Percentiles rank a stretch among this genome's conserved stretches.
phyloP scores from a whole-genome alignment of 2,797 vertebrate species.

The Setipinna tenuifilis region DNA sequence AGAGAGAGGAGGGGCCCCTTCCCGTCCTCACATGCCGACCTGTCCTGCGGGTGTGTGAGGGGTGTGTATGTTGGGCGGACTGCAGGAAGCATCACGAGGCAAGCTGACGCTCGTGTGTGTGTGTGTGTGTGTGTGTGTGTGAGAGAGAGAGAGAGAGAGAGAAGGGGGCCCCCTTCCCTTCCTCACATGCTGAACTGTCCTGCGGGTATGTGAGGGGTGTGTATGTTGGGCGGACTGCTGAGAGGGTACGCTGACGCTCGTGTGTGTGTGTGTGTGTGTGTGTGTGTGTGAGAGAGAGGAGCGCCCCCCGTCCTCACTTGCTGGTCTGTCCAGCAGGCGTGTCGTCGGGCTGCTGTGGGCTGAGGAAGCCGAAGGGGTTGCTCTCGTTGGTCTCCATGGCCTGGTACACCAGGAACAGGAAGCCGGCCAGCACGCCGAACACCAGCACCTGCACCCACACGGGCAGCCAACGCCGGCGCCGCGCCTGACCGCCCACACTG shows the following conservation, averaged over 20 bases:
- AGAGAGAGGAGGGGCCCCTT: no score
- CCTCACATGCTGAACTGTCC: no score
- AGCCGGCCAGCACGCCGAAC: conserved; percentile 75
- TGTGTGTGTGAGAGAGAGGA: neutral
- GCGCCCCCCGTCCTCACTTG: neutral
- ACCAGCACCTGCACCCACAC: conserved; percentile 91
- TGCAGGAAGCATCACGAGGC: no score
- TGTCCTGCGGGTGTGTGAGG: no score
- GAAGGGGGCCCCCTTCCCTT: no score
- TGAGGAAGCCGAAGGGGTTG: conserved; percentile 74
- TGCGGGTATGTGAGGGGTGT: neutral
- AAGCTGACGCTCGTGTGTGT: no score
- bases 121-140: no score
- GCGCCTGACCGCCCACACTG: conserved; percentile 59
- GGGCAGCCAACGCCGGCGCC: conserved; percentile 70
- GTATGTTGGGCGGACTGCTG: neutral
- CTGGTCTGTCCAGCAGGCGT: neutral
- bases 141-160: no score
- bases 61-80: no score
- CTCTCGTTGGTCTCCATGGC: conserved; percentile 91
- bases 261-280: no score
- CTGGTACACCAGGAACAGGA: conserved; percentile 91
- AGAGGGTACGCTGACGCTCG: no score
- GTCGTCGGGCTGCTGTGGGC: neutral
- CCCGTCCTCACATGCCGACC: no score